These are phyloP conservation scores for Rhynchophorus ferrugineus DNA, from an alignment of 1,140 invertebrate species.

Conservation along the genomic window DNA sequence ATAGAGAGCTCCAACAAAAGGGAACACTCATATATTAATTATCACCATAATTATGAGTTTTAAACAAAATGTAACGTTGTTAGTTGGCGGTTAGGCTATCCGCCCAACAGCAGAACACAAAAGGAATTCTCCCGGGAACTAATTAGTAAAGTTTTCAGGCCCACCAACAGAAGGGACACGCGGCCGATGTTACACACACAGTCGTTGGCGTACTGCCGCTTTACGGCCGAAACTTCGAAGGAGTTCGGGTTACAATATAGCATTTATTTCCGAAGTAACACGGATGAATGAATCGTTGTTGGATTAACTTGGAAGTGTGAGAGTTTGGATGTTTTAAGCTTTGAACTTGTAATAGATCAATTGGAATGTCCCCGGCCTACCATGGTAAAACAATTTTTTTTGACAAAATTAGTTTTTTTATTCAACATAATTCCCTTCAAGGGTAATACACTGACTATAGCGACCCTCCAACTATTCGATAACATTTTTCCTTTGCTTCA, in stretches of 20 bases:
- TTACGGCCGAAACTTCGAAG: background rate
- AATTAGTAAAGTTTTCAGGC: constrained; percentile 21
- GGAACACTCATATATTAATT: background rate
- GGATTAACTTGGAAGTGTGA: constrained; percentile 3
- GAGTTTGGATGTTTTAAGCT: no score
- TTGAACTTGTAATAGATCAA: no score
- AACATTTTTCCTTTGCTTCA: no score
- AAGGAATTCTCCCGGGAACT: constrained; percentile 14
- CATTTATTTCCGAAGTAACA: constrained; percentile 7
- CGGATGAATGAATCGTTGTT: constrained; percentile 2
- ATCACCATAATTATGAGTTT: constrained; percentile 7
- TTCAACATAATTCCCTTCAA: no score
- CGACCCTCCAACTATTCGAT: no score
- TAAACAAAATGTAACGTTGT: constrained; percentile 8
- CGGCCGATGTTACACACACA: constrained; percentile 8
- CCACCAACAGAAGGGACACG: constrained; percentile 16
- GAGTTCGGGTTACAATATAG: constrained; percentile 8
- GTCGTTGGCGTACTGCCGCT: background rate
- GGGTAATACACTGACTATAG: no score
- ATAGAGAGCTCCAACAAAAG: no score
- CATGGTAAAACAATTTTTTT: no score
- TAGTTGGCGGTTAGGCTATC: background rate
- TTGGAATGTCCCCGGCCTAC: no score
- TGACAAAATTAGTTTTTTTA: no score
- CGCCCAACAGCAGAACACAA: background rate